These are phyloP conservation scores for Macaria notata DNA, from an alignment of 2,888 invertebrate genomes.

Conservation along the genomic window DNA sequence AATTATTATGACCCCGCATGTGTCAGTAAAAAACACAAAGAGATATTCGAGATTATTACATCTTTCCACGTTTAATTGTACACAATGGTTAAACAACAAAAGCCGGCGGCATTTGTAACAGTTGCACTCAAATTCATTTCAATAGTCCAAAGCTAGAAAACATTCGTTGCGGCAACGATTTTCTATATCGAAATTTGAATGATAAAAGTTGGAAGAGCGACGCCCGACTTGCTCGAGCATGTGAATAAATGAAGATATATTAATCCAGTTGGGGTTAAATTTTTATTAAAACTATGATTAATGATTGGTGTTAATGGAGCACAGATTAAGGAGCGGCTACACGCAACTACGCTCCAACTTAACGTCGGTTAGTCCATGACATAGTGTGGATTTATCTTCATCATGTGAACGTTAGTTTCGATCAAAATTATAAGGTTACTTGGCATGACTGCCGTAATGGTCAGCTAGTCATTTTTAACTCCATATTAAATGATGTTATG, in stretches of 20 bases:
- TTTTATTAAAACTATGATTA: constrained; percentile 82
- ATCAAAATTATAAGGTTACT: constrained; percentile 36
- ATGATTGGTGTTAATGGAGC: constrained; percentile 74
- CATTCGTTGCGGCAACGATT: constrained; percentile 70
- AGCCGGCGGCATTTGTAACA: constrained; percentile 69
- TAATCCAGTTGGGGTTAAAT: constrained; percentile 80
- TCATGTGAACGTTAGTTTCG: constrained; percentile 64
- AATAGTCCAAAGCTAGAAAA: constrained; percentile 45
- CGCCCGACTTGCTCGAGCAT: constrained; percentile 43
- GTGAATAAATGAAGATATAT: constrained; percentile 80
- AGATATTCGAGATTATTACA: constrained; percentile 78
- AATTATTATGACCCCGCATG: constrained; percentile 66
- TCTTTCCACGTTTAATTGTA: constrained; percentile 79
- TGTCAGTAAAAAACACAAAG: constrained; percentile 73
- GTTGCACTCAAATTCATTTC: constrained; percentile 69
- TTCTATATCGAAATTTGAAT: constrained; percentile 73
- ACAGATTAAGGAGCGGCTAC: constrained; percentile 75
- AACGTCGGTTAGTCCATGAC: constrained; percentile 65
- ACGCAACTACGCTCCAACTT: constrained; percentile 70
- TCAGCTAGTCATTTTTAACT: constrained; percentile 7
- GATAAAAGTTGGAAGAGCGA: constrained; percentile 67
- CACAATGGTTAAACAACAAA: constrained; percentile 78
- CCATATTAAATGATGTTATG: constrained; percentile 1
- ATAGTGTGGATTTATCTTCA: constrained; percentile 75
- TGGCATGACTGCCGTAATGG: constrained; percentile 20